Percentiles rank a stretch among this genome's conserved stretches.
Evolutionary conservation across 2,888 invertebrate species (phyloP).

Genomic region (Balanococcus diminutus): DNA sequence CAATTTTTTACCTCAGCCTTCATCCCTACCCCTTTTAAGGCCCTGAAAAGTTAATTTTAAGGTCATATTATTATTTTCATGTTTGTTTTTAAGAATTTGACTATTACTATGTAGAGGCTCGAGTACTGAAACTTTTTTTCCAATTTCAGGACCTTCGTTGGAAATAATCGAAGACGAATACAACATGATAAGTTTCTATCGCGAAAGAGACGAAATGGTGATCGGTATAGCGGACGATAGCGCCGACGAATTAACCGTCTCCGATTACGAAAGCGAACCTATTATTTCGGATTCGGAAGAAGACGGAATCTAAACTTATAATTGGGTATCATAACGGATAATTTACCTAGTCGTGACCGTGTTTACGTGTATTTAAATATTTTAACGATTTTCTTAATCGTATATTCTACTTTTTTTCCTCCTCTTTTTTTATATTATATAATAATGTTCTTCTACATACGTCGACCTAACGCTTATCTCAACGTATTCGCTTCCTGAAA

Average conservation of each 20-base stretch:
- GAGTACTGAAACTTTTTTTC: not conserved
- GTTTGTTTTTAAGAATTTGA: too few relatives aligned
- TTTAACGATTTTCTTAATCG: not conserved
- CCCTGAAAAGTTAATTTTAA: too few relatives aligned
- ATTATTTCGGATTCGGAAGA: slow-evolving; percentile 41
- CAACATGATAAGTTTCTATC: slow-evolving; percentile 56
- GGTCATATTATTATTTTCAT: too few relatives aligned
- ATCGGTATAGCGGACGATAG: slow-evolving; percentile 41
- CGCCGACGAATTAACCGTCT: slow-evolving; percentile 20
- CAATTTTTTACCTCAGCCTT: too few relatives aligned
- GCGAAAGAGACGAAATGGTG: slow-evolving; percentile 38
- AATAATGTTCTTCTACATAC: not conserved
- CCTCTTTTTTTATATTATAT: not conserved
- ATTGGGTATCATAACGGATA: not conserved
- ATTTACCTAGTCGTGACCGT: slow-evolving; percentile 32
- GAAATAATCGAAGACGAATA: slow-evolving; percentile 56
- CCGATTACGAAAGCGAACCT: slow-evolving; percentile 45
- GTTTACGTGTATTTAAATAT: not conserved
- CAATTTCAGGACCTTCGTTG: slow-evolving; percentile 56
- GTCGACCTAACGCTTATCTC: not conserved
- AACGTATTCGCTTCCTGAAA: not conserved
- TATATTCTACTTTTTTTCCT: not conserved
- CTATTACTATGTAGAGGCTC: too few relatives aligned
- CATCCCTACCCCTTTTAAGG: too few relatives aligned
- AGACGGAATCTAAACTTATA: not conserved